Evolutionary conservation across 2,888 invertebrate genomes (phyloP), one percentile per base, ranked within the genome.

Genomic region (Horisme vitalbata): DNA sequence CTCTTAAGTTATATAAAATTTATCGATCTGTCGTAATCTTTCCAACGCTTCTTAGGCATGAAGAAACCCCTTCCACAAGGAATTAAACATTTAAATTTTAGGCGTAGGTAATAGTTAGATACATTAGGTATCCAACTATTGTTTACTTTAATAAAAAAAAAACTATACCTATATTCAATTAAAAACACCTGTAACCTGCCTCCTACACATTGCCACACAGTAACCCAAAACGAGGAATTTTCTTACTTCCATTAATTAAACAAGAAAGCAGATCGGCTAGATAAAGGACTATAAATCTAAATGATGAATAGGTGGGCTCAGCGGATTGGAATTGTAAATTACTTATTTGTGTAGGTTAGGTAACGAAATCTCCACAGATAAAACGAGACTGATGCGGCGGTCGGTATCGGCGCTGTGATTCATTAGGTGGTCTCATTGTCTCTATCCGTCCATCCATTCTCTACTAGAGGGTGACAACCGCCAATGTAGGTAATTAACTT

Each of bases 241-340:
- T 6, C 83, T 79, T 78, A 70, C 78, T 78, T 78, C 75, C 83
- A 83, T 84, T 85, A 84, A 87, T 87, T 87, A 86, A 85, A 84
- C 84, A 83, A 77, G 80, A 83, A 79, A 83, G 76, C 80, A 84
- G 83, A 84, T 84, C 75, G 80, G 71, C 75, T 78, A 82, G 85
- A 84, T 86, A 85, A 81, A 80, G 75, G 79, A 78, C 84, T 71
- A 87, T 88, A 87, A 88, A 87, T 88, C 88, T 86, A 72, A 85
- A 85, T 87, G 87, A 88, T 83, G 81, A 83, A 88, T 87, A 81
- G 86, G 78, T 79, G 69, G 78, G 80, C 78, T 81, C 73, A 73
- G 61, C 58, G 76, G 78, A 79, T 79, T 70, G 63, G 82, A 84
- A 83, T 83, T 83, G 85, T 83, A 83, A 83, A 84, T 85, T 82